Evolutionary conservation across 2,888 invertebrate species (phyloP).

Genomic region (Acanthopleura granulata): DNA sequence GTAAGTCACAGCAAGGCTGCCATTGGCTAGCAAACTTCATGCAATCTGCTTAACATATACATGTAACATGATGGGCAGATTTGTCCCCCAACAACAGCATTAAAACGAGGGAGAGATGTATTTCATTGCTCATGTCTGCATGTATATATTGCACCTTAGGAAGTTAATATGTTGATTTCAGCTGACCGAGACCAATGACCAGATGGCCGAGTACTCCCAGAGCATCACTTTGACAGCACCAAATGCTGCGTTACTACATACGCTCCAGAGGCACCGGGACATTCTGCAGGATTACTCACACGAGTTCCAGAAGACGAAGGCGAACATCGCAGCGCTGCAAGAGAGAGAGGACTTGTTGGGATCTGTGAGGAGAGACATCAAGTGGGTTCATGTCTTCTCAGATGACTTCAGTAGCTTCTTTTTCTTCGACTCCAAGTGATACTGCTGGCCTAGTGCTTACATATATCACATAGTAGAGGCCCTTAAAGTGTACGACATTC

Average conservation of each 20-base stretch:
- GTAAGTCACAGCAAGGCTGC: too few species aligned
- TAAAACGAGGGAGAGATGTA: too few species aligned
- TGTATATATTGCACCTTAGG: not conserved
- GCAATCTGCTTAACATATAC: too few species aligned
- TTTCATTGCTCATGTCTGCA: not conserved
- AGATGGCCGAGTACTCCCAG: slow-evolving; percentile 70
- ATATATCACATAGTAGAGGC: too few species aligned
- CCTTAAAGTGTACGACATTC: too few species aligned
- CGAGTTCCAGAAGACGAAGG: slow-evolving; percentile 91
- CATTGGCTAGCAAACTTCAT: too few species aligned
- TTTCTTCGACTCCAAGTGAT: too few species aligned
- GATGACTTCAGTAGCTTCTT: too few species aligned
- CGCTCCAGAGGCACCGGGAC: slow-evolving; percentile 93
- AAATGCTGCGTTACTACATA: slow-evolving; percentile 88
- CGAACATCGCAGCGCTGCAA: slow-evolving; percentile 74
- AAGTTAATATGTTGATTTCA: slow-evolving; percentile 66
- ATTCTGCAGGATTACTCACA: slow-evolving; percentile 93
- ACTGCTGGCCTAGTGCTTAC: too few species aligned
- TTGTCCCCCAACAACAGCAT: too few species aligned
- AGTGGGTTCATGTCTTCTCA: slow-evolving; percentile 64
- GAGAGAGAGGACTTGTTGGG: slow-evolving; percentile 90
- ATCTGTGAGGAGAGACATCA: slow-evolving; percentile 73
- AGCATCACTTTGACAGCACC: slow-evolving; percentile 65
- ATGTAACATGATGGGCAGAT: too few species aligned
- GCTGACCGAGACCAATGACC: slow-evolving; percentile 82